Percentiles rank a stretch among this genome's conserved stretches.
phyloP scores from a whole-genome alignment of 30 jellyfish, hydroid and myxozoan genomes.

The Mastigias papua region DNA sequence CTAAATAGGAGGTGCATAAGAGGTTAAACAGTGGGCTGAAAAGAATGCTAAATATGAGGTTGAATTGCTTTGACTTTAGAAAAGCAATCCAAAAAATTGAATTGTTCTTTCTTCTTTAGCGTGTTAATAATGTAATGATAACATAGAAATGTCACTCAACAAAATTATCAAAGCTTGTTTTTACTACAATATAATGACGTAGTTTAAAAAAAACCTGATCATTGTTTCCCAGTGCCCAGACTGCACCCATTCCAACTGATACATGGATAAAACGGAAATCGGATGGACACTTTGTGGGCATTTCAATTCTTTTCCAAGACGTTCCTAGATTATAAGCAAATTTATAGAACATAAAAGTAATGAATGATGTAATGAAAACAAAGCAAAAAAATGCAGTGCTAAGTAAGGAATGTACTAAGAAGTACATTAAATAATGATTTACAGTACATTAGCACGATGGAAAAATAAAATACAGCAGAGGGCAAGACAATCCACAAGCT shows the following conservation, averaged over 20 bases:
- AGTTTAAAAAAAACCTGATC: conserved; percentile 17
- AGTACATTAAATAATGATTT: no score
- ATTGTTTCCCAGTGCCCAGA: conserved; percentile 78
- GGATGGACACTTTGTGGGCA: conserved; percentile 36
- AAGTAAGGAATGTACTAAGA: no score
- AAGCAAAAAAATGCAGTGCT: no score
- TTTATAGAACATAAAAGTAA: no score
- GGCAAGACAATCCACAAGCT: not conserved
- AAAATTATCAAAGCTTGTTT: no score
- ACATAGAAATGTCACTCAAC: no score
- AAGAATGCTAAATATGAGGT: no score
- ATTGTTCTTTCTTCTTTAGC: no score
- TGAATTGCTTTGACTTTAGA: no score
- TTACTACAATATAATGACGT: not conserved
- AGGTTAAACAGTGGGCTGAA: not conserved
- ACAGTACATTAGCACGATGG: not conserved
- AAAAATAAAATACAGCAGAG: not conserved
- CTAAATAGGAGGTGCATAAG: not conserved
- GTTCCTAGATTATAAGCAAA: conserved; percentile 50
- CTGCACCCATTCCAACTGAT: conserved; percentile 81
- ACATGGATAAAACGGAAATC: conserved; percentile 49
- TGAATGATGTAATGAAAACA: no score
- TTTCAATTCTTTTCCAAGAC: conserved; percentile 68
- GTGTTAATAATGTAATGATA: no score
- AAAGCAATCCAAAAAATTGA: no score